Conservation (phyloP, 64 coral and sea anemone species). For the Pocillopora verrucosa region DNA sequence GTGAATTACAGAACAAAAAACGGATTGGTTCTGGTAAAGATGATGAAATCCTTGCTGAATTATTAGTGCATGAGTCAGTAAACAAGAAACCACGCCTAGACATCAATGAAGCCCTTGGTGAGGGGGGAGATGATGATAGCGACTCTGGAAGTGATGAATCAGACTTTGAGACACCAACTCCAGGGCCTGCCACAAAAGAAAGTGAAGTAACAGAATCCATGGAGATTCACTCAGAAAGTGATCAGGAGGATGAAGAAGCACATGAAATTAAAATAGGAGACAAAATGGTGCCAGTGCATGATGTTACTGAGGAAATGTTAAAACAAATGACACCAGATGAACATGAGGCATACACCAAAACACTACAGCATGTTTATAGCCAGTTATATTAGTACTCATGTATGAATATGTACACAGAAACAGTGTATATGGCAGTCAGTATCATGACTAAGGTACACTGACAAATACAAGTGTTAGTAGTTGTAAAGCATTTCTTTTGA, state of each 20-base stretch:
- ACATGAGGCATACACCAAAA: constrained; percentile 88
- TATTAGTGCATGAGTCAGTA: constrained; percentile 84
- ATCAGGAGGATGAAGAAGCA: constrained; percentile 78
- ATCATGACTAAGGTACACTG: too few species aligned
- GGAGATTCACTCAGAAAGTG: constrained; percentile 56
- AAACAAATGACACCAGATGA: constrained; percentile 91
- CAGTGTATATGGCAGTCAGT: too few species aligned
- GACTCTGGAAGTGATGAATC: constrained; percentile 58
- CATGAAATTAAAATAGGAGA: constrained; percentile 81
- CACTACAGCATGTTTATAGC: constrained; percentile 80
- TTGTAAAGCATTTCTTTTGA: too few species aligned
- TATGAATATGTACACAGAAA: too few species aligned
- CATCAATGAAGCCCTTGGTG: constrained; percentile 77
- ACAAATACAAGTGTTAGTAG: too few species aligned
- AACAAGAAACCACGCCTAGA: constrained; percentile 76
- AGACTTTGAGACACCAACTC: constrained; percentile 13
- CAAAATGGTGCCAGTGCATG: constrained; percentile 80
- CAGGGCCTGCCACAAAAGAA: constrained; percentile 26
- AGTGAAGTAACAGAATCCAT: constrained; percentile 63
- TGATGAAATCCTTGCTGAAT: constrained; percentile 88
- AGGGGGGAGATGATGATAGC: constrained; percentile 57
- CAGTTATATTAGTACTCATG: constrained; percentile 16
- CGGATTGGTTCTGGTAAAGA: constrained; percentile 36
- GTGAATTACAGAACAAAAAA: neutral
- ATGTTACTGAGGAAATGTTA: constrained; percentile 94